Conservation (phyloP, 2,888 invertebrate genomes). For the Cataglyphis livida region DNA sequence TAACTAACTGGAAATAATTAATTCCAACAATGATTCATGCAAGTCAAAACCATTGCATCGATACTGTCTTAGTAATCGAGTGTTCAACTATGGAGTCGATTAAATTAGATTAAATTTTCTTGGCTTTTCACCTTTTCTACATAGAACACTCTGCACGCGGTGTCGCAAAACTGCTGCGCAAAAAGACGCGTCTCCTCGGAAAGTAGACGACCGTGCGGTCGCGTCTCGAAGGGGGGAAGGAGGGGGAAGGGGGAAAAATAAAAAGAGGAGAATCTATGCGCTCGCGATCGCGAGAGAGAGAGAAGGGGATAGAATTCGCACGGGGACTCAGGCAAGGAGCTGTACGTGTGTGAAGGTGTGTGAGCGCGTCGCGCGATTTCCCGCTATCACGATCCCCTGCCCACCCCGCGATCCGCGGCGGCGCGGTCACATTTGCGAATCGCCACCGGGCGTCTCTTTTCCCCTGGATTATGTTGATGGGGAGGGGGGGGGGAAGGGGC, state of each 20-base stretch:
- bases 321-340: not conserved
- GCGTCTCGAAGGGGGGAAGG: conserved; percentile 54
- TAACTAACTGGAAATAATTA: conserved; percentile 11
- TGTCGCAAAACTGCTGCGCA: conserved; percentile 51
- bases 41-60: conserved; percentile 27
- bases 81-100: not conserved
- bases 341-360: not conserved
- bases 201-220: conserved; percentile 64
- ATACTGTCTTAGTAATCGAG: too few species aligned
- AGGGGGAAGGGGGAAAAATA: conserved; percentile 44
- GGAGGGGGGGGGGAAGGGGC: conserved; percentile 52
- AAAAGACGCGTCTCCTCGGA: conserved; percentile 49
- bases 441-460: conserved; percentile 45
- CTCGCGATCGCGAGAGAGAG: not conserved
- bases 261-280: conserved; percentile 55
- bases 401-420: not conserved
- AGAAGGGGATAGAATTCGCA: not conserved
- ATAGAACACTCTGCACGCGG: not conserved
- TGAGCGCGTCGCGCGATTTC: conserved; percentile 56
- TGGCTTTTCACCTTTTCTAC: not conserved
- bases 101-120: conserved; percentile 6
- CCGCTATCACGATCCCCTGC: conserved; percentile 61
- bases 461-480: conserved; percentile 69
- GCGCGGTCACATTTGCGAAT: conserved; percentile 64
- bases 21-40: not conserved